Percentiles rank a stretch among this genome's conserved stretches.
phyloP scores from a whole-genome alignment of 2,888 invertebrate genomes.

The Leptinotarsa tumamoca region DNA sequence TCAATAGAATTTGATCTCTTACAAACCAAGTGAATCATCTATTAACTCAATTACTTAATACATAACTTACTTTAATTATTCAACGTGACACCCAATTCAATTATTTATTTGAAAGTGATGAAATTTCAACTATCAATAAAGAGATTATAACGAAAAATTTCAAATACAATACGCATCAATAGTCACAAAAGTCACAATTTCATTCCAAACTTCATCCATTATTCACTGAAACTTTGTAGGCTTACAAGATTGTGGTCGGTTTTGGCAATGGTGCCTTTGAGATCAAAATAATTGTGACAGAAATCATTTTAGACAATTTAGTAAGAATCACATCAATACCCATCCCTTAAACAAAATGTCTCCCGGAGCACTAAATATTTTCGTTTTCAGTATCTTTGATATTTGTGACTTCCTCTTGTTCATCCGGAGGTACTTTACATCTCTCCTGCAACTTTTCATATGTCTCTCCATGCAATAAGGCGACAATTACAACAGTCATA shows the following conservation, averaged over 20 bases:
- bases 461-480: constrained; percentile 75
- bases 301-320: constrained; percentile 15
- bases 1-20: too few species aligned
- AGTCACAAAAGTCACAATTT: background rate
- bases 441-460: constrained; percentile 60
- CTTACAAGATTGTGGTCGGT: background rate
- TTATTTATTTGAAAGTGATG: too few species aligned
- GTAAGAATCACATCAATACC: background rate
- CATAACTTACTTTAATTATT: too few species aligned
- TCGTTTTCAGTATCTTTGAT: constrained; percentile 30
- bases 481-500: constrained; percentile 95
- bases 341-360: background rate
- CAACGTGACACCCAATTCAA: too few species aligned
- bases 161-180: too few species aligned
- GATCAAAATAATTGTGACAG: background rate
- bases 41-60: too few species aligned
- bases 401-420: constrained; percentile 32
- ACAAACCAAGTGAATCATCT: too few species aligned
- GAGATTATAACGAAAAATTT: too few species aligned
- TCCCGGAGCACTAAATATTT: background rate
- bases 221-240: background rate
- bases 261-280: background rate
- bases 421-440: constrained; percentile 46
- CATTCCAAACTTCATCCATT: background rate
- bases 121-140: too few species aligned